Evolutionary conservation across 2,113 vertebrate genomes (phyloP).

Genomic region (Emydocephalus ijimae): DNA sequence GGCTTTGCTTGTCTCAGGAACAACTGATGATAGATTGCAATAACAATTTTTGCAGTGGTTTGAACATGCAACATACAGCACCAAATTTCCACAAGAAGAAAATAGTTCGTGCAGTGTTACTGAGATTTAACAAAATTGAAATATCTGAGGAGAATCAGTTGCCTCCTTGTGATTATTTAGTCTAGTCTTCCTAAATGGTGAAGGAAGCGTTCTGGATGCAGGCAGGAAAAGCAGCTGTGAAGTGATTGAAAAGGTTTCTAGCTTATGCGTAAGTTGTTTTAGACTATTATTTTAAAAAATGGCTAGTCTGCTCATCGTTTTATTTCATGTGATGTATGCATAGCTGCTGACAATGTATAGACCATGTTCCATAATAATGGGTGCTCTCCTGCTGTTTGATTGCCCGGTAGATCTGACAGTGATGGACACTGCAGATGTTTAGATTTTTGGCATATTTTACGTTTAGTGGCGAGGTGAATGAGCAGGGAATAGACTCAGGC

Average conservation of each 20-base stretch:
- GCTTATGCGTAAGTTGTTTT: constrained; percentile 35
- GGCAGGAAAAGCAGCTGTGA: constrained; percentile 43
- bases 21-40: neutral
- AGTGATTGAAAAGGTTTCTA: constrained; percentile 43
- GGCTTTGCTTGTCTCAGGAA: constrained; percentile 19
- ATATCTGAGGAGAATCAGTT: neutral
- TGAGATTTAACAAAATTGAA: neutral
- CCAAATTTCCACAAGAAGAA: neutral
- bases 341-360: constrained; percentile 32
- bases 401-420: constrained; percentile 47
- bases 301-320: constrained; percentile 19
- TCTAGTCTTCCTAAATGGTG: constrained; percentile 27
- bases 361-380: constrained; percentile 26
- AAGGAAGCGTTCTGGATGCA: constrained; percentile 8
- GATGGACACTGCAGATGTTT: constrained; percentile 56
- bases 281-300: constrained; percentile 32
- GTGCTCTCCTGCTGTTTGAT: constrained; percentile 47
- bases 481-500: constrained; percentile 43
- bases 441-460: constrained; percentile 55
- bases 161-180: constrained; percentile 25
- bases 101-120: neutral
- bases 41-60: neutral
- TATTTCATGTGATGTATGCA: constrained; percentile 25
- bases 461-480: constrained; percentile 48
- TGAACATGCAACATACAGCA: constrained; percentile 14